These are phyloP conservation scores for Micromussa lordhowensis DNA, from an alignment of 92 coral and sea anemone species.

Conservation along the genomic window DNA sequence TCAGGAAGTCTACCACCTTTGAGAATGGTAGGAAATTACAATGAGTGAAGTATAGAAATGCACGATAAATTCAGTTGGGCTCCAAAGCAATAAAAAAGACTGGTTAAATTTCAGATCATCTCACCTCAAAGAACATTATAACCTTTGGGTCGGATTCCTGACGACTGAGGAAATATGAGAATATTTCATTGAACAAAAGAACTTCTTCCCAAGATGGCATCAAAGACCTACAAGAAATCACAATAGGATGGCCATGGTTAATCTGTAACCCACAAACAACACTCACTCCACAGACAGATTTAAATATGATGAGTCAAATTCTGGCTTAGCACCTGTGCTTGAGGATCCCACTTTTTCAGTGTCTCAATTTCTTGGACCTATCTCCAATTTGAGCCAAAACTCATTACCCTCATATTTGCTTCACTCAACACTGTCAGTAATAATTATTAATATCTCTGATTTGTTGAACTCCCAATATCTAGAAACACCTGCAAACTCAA, in stretches of 20 bases:
- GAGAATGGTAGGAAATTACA: not conserved
- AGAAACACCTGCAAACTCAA: too few relatives aligned
- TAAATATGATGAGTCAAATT: too few relatives aligned
- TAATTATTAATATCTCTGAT: too few relatives aligned
- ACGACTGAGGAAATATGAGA: constrained; percentile 83
- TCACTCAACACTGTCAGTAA: too few relatives aligned
- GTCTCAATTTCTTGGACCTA: too few relatives aligned
- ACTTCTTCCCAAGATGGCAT: constrained; percentile 98
- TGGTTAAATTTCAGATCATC: not conserved
- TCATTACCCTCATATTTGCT: too few relatives aligned
- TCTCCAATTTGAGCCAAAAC: too few relatives aligned
- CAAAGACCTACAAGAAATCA: constrained; percentile 69
- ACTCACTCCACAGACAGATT: not conserved
- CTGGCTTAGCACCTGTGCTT: too few relatives aligned
- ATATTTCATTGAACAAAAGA: constrained; percentile 88
- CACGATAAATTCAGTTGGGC: not conserved
- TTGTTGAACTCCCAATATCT: too few relatives aligned
- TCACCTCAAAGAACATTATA: constrained; percentile 94
- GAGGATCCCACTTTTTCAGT: too few relatives aligned
- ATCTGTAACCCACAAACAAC: not conserved
- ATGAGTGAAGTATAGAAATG: not conserved
- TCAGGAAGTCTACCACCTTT: constrained; percentile 94
- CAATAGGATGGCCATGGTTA: not conserved
- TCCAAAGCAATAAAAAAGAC: too few relatives aligned
- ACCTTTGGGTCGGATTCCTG: constrained; percentile 91